A percentile compares a stretch with the other conserved stretches of the same genome.
phyloP scores from a whole-genome alignment of 2,797 vertebrate species.

The Nyctalus aviator region DNA sequence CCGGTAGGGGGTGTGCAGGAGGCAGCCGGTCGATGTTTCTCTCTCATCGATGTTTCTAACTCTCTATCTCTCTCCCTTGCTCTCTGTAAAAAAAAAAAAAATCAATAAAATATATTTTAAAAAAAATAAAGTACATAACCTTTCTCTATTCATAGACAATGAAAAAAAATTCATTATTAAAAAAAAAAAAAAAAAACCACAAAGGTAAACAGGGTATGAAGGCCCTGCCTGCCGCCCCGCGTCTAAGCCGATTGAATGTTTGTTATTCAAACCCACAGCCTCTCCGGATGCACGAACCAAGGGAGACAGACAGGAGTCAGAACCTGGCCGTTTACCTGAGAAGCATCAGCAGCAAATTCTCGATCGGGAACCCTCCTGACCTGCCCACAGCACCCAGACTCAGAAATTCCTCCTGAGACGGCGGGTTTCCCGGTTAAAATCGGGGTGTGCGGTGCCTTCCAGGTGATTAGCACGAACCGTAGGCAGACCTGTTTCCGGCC shows the following conservation, averaged over 20 bases:
- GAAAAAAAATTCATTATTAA: no score
- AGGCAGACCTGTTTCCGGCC: constrained; percentile 80
- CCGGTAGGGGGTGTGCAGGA: no score
- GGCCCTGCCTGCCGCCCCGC: constrained; percentile 72
- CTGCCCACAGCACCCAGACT: constrained; percentile 87
- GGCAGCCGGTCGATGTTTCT: not conserved
- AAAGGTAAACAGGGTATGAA: constrained; percentile 60
- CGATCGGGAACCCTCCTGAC: constrained; percentile 89
- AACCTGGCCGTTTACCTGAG: constrained; percentile 80
- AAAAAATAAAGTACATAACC: no score
- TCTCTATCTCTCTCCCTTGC: no score
- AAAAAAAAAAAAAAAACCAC: no score
- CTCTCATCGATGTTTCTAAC: no score
- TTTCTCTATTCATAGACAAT: no score
- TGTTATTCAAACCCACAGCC: constrained; percentile 77
- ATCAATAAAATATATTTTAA: no score
- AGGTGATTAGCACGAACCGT: constrained; percentile 83
- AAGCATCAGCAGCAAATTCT: constrained; percentile 87
- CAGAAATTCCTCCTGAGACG: constrained; percentile 91
- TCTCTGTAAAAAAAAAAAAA: no score
- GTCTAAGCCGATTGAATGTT: constrained; percentile 54
- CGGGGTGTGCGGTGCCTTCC: constrained; percentile 81
- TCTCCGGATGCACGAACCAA: constrained; percentile 69
- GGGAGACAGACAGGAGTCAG: constrained; percentile 78
- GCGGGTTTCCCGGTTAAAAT: constrained; percentile 90